Evolutionary conservation across 64 coral and sea anemone genomes (phyloP), one percentile per base, ranked within the genome.

Genomic region (Trachythela sp.): DNA sequence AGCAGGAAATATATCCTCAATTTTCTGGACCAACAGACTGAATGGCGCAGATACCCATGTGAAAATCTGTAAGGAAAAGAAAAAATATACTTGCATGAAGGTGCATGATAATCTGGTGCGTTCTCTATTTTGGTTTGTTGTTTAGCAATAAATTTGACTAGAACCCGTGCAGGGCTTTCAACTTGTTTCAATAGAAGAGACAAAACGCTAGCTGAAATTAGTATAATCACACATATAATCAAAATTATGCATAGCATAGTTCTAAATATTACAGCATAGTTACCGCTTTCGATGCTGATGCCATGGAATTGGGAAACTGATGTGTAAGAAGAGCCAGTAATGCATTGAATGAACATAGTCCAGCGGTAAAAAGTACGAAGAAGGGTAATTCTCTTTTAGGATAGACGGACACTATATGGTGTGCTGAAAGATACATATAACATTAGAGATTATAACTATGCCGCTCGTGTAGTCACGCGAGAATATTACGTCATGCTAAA

Each of bases 1-100:
- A 29, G 95, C 95, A 36, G 95, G 95, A 72, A 98, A 98, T 83
- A 98, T 92, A 84, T 98, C 95, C 89, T 98, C 95, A 77, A 98
- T 84, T 45, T 98, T 98, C 91, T 98, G 95, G 20, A 98, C 92
- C 22, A 98, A 86, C 9, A 98, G 84, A 89, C 89, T 94, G 43
- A 98, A 92, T 7, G 95, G 95, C 13, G 95, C 60, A 29, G 95
- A 92, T 9, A 98, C 76, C 95, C 95, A 98, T 18, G 52, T 89
- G 34, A 97, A 86, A 31, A 91, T 91, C 95, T 97, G 85, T 13
- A 36, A 34, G 43, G 39, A 37, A 15, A 50, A 37, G 41, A 34
- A 38, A 68, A 24, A 48, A 68, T 70, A 70, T 40, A 70, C 7
- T 31, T 72, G 2, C 29, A 72, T 52, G 1, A 52, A 0, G 49